These are phyloP conservation scores for Propsilocerus akamusi DNA, from an alignment of 1,140 invertebrate genomes.

Conservation along the genomic window DNA sequence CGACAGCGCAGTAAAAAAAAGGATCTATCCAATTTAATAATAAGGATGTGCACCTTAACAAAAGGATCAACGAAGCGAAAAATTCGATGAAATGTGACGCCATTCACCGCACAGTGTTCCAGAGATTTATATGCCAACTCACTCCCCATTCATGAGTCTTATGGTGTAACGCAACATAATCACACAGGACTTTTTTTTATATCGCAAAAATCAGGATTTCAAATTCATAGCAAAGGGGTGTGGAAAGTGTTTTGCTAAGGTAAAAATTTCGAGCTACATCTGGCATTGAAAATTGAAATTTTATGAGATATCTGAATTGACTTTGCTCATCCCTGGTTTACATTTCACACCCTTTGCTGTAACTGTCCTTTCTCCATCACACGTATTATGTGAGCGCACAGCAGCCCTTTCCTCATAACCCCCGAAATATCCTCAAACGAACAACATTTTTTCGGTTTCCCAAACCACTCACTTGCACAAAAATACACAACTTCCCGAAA, in stretches of 20 bases:
- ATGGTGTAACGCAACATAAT: neutral
- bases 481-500: neutral
- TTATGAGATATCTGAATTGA: too few species aligned
- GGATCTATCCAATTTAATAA: constrained; percentile 2
- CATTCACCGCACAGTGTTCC: neutral
- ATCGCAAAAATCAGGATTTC: too few species aligned
- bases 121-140: neutral
- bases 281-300: too few species aligned
- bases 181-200: too few species aligned
- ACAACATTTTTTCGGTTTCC: constrained; percentile 3
- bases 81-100: constrained; percentile 4
- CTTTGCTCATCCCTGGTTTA: neutral
- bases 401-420: too few species aligned
- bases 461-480: neutral
- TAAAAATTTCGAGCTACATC: too few species aligned
- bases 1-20: neutral
- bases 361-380: too few species aligned
- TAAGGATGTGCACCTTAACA: constrained; percentile 4
- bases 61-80: neutral
- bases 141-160: neutral
- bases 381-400: too few species aligned
- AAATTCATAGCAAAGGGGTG: too few species aligned
- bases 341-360: neutral
- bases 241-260: too few species aligned
- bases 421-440: neutral